Conservation (phyloP, 2,888 invertebrate genomes). For the Campoplex capitator region DNA sequence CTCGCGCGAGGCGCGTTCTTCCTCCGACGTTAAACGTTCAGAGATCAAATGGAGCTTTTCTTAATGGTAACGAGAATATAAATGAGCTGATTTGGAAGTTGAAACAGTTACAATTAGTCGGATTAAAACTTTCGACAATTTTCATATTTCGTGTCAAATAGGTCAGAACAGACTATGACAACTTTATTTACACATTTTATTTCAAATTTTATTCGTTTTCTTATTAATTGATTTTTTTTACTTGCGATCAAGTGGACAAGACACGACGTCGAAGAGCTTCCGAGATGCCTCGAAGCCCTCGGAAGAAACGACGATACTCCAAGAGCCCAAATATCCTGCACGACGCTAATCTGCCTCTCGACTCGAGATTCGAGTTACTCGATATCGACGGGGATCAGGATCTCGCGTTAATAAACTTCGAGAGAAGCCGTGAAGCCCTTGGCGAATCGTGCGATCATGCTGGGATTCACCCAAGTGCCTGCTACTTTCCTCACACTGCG, state of each 20-base stretch:
- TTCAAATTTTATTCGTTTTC: not conserved
- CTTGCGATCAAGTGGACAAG: conserved; percentile 73
- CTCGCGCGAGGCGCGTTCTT: not conserved
- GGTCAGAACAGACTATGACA: not conserved
- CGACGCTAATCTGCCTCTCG: conserved; percentile 76
- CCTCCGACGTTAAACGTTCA: not conserved
- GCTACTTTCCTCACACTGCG: conserved; percentile 81
- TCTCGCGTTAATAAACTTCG: conserved; percentile 80
- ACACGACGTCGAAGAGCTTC: conserved; percentile 78
- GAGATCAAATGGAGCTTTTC: conserved; percentile 25
- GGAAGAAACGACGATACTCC: conserved; percentile 79
- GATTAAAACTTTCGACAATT: not conserved
- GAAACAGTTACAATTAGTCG: not conserved
- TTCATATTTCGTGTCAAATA: not conserved
- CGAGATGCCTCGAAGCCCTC: conserved; percentile 79
- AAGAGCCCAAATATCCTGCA: conserved; percentile 76
- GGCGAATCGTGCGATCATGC: conserved; percentile 80
- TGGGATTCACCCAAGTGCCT: conserved; percentile 82
- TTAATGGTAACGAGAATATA: not conserved
- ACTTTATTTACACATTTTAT: not conserved
- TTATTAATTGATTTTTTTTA: not conserved
- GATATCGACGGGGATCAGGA: conserved; percentile 81
- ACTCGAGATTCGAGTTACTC: conserved; percentile 80
- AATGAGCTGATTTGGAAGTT: conserved; percentile 14
- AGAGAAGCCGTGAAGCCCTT: conserved; percentile 78